phyloP scores from a whole-genome alignment of 2,113 vertebrate species.

The Podilymbus podiceps region DNA sequence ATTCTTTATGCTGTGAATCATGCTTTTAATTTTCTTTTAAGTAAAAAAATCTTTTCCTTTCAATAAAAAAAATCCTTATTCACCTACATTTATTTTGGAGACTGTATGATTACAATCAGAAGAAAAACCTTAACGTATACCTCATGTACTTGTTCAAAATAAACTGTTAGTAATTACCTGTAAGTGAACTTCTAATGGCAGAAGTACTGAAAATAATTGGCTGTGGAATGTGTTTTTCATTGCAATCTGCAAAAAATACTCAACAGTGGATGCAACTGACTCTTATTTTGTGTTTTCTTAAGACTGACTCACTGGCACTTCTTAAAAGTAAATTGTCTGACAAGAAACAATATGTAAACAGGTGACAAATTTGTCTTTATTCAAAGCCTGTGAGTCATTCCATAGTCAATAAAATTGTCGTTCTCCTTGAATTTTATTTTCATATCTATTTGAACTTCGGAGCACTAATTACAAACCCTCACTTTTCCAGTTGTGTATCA shows the following conservation, averaged over 20 bases:
- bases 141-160: neutral
- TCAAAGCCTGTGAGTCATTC: neutral
- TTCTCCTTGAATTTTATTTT: neutral
- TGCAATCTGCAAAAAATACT: neutral
- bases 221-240: neutral
- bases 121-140: neutral
- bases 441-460: neutral
- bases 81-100: neutral
- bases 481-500: neutral
- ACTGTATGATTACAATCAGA: neutral
- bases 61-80: neutral
- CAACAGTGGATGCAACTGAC: neutral
- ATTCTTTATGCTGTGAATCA: neutral
- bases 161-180: neutral
- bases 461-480: neutral
- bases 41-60: neutral
- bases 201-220: neutral
- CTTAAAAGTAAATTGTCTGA: neutral
- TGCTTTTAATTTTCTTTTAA: neutral
- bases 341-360: neutral
- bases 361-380: neutral
- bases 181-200: neutral
- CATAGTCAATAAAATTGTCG: neutral
- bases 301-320: neutral
- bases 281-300: neutral